Base-by-base conservation (phyloP, 2,888 invertebrate species). In the Thelaira solivaga region DNA sequence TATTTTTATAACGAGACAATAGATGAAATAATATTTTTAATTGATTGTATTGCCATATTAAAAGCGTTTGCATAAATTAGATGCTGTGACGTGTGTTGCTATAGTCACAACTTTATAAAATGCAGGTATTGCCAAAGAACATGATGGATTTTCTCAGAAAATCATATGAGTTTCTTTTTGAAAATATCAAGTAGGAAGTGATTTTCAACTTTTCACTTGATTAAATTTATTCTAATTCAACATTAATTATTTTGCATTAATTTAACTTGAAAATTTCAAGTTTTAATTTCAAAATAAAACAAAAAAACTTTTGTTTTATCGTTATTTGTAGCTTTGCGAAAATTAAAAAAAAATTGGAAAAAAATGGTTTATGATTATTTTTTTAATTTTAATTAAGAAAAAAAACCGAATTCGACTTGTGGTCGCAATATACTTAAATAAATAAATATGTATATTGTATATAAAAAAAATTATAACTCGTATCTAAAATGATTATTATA, bases 81-180 rank as follows among this genome's bases (percentile, higher is more conserved):
- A 13, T 41, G 57, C 13, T 31, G 7, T 24, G 18, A 49, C 24
- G 16, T 18, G 11, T 53, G 20, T n/a, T 29, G 16, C 24, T 47
- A 4, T 34, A n/a, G 41, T 8, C 13, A 57, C 47, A 68, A 39
- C 62, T 55, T 55, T 39, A 72, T 55, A 55, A 62, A 22, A 36
- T 45, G 24, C 5, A 62, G 43, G 55, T 24, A 55, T 61, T 55
- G 34, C 22, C 36, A 16, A 29, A 43, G 51, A 31, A 29, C 16
- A 41, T 18, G n/a, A 6, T 22, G 26, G 6, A 13, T 11, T 18
- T 72, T 72, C 62, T 45, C 16, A 72, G 62, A 64, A 72, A 59
- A 55, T 29, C 11, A 7, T 29, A 45, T 53, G 53, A 72, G 53
- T 72, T 62, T 71, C 47, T 26, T 22, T 45, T 41, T 51, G 1